Percentiles rank a stretch among this genome's conserved stretches.
phyloP scores from a whole-genome alignment of 2,797 vertebrate species.

The Linurgus olivaceus region DNA sequence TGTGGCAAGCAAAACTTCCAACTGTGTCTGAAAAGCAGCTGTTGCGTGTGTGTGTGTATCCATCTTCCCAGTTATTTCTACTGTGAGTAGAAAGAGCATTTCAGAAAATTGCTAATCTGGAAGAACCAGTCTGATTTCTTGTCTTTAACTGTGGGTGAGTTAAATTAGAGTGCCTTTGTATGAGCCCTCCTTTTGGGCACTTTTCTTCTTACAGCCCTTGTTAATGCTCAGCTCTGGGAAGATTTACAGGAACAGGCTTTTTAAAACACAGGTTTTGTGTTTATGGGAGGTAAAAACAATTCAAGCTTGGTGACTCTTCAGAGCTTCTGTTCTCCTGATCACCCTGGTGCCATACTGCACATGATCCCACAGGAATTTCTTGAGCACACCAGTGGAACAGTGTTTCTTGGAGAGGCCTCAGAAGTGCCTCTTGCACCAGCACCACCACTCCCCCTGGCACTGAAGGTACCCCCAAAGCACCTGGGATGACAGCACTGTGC shows the following conservation, averaged over 20 bases:
- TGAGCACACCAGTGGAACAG: fast-evolving
- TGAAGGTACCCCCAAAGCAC: background rate
- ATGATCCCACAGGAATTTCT: background rate
- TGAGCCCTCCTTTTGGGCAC: background rate
- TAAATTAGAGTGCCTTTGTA: background rate
- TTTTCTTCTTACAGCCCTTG: background rate
- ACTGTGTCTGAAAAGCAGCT: background rate
- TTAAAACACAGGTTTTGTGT: background rate
- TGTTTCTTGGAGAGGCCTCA: background rate
- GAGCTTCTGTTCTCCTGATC: background rate
- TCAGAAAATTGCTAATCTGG: background rate
- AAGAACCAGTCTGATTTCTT: background rate
- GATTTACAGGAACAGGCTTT: background rate
- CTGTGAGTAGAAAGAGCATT: background rate
- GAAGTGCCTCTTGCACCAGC: fast-evolving
- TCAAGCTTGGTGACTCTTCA: background rate
- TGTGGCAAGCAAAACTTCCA: background rate
- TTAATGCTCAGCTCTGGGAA: background rate
- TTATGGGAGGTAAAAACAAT: background rate
- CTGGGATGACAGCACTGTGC: background rate
- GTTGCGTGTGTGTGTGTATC: background rate
- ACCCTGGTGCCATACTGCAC: fast-evolving
- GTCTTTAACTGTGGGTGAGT: fast-evolving
- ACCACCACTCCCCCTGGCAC: fast-evolving
- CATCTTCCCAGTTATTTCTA: background rate